Evolutionary conservation across 2,888 invertebrate species (phyloP), one percentile per base, ranked within the genome.

Genomic region (Oxycera nigricornis): DNA sequence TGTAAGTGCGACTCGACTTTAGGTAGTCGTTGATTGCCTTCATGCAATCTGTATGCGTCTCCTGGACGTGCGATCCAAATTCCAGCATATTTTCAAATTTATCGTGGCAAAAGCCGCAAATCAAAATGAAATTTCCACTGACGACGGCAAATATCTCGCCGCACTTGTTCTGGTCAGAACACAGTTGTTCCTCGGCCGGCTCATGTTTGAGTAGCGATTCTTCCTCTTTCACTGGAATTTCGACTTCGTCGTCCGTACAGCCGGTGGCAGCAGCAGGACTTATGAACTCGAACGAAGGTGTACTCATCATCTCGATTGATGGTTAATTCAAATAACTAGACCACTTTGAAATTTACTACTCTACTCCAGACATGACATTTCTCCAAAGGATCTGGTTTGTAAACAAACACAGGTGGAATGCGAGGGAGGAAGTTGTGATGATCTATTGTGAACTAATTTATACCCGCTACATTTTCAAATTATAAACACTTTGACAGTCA

Each of bases 31-130:
- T 20, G 2, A 62, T 35, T 30, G 7, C 35, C 11, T 31, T 22
- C 61, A 62, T 35, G 20, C 35, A 20, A 20, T 62, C 61, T 6
- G 2, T n/a, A 61, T 61, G 61, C 4, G 2, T 4, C 2, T n/a
- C n/a, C 1, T 1, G n/a, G n/a, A 61, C 2, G 11, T 61, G 61
- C 4, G 20, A 14, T 3, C 61, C 61, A 31, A 61, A 61, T 35
- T 17, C 30, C 7, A 30, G 7, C n/a, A 61, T 31, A n/a, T 20
- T 17, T 20, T 20, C 41, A 30, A 14, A 22, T 24, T 67, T 46
- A 20, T 67, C 46, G 14, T 22, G 28, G 77, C 78, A 46, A 79
- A 79, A 14, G 73, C 77, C 76, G 59, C 79, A 79, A 39, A 76
- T 74, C 9, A 28, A 73, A 41, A 78, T 77, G 30, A 75, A 74